These are phyloP conservation scores for Coracopsis vasa DNA, from an alignment of 2,113 vertebrate species.

Conservation along the genomic window DNA sequence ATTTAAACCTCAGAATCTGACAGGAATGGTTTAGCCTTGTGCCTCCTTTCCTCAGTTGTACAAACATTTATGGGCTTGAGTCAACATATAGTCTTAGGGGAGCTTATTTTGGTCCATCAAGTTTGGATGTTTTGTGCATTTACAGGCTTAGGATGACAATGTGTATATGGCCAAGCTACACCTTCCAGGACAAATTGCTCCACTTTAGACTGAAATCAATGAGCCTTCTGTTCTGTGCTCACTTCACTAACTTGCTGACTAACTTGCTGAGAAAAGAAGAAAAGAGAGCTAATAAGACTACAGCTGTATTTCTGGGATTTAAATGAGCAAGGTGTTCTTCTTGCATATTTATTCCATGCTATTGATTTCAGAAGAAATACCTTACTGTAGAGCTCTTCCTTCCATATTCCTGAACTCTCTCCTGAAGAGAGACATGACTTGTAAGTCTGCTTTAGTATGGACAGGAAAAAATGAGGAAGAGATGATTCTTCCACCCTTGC, in stretches of 20 bases:
- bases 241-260: not conserved
- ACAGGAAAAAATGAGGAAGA: not conserved
- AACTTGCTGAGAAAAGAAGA: not conserved
- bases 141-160: not conserved
- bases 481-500: not conserved
- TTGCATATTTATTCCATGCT: not conserved
- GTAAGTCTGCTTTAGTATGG: not conserved
- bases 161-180: not conserved
- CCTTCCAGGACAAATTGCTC: not conserved
- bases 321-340: not conserved
- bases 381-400: not conserved
- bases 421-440: not conserved
- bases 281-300: not conserved
- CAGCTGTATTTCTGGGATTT: not conserved
- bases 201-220: not conserved
- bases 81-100: not conserved
- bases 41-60: not conserved
- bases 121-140: not conserved
- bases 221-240: not conserved
- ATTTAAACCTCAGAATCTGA: not conserved
- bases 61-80: not conserved
- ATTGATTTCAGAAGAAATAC: not conserved
- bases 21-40: not conserved
- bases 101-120: not conserved
- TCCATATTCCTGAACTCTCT: not conserved